These are phyloP conservation scores for Knipowitschia caucasica DNA, from an alignment of 2,797 vertebrate genomes.

Conservation along the genomic window DNA sequence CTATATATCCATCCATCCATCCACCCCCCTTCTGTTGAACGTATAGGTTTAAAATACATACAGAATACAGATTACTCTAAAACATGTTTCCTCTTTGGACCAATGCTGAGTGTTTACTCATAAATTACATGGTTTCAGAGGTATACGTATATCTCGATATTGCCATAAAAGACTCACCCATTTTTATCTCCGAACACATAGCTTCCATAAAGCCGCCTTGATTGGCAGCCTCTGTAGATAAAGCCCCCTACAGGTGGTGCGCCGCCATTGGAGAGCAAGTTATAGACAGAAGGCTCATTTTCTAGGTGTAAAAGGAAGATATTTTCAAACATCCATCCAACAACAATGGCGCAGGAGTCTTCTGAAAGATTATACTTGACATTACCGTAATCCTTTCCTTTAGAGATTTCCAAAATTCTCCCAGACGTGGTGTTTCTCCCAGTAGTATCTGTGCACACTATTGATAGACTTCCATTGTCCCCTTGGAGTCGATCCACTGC, in stretches of 20 bases:
- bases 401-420: constrained; percentile 92
- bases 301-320: constrained; percentile 72
- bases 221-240: constrained; percentile 96
- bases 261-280: constrained; percentile 89
- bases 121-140: background rate
- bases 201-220: constrained; percentile 91
- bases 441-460: constrained; percentile 92
- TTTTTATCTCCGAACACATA: constrained; percentile 95
- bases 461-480: constrained; percentile 89
- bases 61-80: too few relatives aligned
- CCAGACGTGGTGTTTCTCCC: constrained; percentile 89
- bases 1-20: too few relatives aligned
- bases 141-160: background rate
- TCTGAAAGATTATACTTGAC: constrained; percentile 53
- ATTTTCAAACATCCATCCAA: background rate
- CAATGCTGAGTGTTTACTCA: too few relatives aligned
- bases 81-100: background rate
- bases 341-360: background rate
- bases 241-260: constrained; percentile 90
- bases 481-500: constrained; percentile 87
- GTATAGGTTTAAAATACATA: too few relatives aligned
- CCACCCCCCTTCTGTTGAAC: too few relatives aligned
- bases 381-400: constrained; percentile 97
- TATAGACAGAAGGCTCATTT: constrained; percentile 90
- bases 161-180: constrained; percentile 76